phyloP scores from a whole-genome alignment of 2,113 vertebrate genomes.

The Rhynchomys soricoides region DNA sequence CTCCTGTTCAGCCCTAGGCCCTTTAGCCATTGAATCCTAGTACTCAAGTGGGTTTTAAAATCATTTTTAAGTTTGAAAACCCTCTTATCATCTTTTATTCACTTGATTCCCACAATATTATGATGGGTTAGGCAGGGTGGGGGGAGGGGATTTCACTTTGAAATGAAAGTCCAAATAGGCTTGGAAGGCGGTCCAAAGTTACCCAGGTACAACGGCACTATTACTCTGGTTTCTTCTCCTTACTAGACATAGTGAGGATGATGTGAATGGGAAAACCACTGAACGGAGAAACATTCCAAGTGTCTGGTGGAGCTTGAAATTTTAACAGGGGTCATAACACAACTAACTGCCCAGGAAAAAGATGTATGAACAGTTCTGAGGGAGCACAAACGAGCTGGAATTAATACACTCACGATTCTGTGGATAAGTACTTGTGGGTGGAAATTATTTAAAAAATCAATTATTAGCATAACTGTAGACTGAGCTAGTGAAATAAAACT shows the following conservation, averaged over 20 bases:
- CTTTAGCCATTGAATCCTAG: constrained; percentile 2
- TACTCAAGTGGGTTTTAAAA: constrained; percentile 8
- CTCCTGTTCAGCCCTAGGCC: background rate
- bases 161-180: constrained; percentile 28
- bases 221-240: background rate
- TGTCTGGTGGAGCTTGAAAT: background rate
- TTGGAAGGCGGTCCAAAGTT: background rate
- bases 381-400: constrained; percentile 40
- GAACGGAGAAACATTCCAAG: background rate
- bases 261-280: background rate
- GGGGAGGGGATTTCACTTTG: background rate
- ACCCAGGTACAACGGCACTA: background rate
- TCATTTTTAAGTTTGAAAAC: constrained; percentile 55
- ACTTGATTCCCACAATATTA: constrained; percentile 22
- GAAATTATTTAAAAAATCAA: constrained; percentile 33
- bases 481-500: background rate
- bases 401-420: constrained; percentile 11
- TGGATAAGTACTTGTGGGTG: background rate
- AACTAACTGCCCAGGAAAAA: constrained; percentile 46
- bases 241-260: background rate
- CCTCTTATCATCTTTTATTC: constrained; percentile 42
- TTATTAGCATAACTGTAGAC: background rate
- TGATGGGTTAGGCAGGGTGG: background rate
- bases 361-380: background rate
- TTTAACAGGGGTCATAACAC: background rate